phyloP scores from a whole-genome alignment of 2,888 invertebrate species.

The Drosophila emarginata region DNA sequence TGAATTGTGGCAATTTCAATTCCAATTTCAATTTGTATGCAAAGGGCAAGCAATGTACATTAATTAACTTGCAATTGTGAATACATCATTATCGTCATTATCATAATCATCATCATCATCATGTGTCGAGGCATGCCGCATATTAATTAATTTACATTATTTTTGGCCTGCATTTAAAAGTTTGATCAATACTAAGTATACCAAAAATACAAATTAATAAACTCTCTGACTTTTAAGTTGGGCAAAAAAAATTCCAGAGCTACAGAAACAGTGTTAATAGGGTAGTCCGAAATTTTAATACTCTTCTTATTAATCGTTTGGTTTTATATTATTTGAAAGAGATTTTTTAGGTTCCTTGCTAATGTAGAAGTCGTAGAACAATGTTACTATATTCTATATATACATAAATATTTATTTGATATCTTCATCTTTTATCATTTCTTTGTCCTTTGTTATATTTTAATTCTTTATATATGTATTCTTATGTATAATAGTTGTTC shows the following conservation, averaged over 20 bases:
- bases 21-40: slow-evolving; percentile 54
- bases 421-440: too few species aligned
- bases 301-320: background rate
- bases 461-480: too few species aligned
- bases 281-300: background rate
- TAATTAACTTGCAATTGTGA: slow-evolving; percentile 39
- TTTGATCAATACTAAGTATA: slow-evolving; percentile 77
- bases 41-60: slow-evolving; percentile 33
- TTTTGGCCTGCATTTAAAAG: slow-evolving; percentile 59
- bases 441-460: too few species aligned
- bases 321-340: too few species aligned
- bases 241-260: background rate
- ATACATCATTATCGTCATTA: slow-evolving; percentile 29
- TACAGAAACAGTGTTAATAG: background rate
- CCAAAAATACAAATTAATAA: slow-evolving; percentile 56
- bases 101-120: slow-evolving; percentile 33
- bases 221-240: slow-evolving; percentile 24
- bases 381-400: too few species aligned
- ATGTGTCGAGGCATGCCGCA: slow-evolving; percentile 40
- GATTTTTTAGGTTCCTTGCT: background rate
- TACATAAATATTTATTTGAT: too few species aligned
- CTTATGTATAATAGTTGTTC: too few species aligned
- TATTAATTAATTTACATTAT: slow-evolving; percentile 62
- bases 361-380: too few species aligned
- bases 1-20: slow-evolving; percentile 19